Conservation (phyloP, 2,113 vertebrate species). For the Carassius carassius region DNA sequence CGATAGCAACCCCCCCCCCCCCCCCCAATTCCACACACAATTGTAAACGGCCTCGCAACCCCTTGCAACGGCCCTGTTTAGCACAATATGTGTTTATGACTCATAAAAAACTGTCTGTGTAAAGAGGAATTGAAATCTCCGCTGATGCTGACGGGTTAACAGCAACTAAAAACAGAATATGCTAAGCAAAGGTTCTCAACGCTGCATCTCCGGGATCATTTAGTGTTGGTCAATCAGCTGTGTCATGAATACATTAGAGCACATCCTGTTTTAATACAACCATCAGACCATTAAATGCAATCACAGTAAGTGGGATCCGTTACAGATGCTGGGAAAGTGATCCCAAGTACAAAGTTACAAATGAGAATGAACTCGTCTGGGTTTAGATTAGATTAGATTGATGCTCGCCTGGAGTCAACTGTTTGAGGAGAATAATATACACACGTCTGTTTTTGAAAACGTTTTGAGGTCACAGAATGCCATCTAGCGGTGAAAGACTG, state of each 20-base stretch:
- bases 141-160: too few relatives aligned
- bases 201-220: not conserved
- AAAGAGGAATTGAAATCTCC: not conserved
- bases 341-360: not conserved
- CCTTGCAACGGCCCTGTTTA: too few relatives aligned
- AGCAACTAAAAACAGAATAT: not conserved
- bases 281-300: not conserved
- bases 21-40: too few relatives aligned
- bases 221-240: not conserved
- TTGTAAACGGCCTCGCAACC: too few relatives aligned
- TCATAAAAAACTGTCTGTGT: not conserved
- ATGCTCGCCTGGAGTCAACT: not conserved
- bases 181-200: not conserved
- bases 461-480: slow-evolving; percentile 17
- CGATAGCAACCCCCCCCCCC: too few relatives aligned
- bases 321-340: slow-evolving; percentile 4
- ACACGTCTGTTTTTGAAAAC: not conserved
- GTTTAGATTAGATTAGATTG: not conserved
- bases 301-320: not conserved
- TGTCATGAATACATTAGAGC: not conserved
- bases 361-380: not conserved
- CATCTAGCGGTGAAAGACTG: slow-evolving; percentile 29
- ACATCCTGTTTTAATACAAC: not conserved
- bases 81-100: too few relatives aligned
- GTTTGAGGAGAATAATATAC: not conserved